Conservation (phyloP, 1,140 invertebrate genomes). For the Saxidomus purpurata region DNA sequence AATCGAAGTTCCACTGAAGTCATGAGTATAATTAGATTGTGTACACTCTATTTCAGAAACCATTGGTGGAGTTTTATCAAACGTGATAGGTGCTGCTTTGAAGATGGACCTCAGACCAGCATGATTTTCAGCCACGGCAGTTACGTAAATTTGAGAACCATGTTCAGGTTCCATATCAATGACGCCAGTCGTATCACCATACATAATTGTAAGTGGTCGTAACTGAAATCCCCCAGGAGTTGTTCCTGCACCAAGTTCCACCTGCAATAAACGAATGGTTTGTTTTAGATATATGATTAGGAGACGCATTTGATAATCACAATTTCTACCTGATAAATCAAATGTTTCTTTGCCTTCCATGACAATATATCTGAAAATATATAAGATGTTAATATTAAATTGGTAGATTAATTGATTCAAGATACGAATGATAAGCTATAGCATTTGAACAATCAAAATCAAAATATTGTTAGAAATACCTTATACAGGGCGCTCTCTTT, state of each 20-base stretch:
- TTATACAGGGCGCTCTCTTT: neutral
- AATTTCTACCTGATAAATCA: too few relatives aligned
- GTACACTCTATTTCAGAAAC: conserved; percentile 17
- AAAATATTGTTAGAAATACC: too few relatives aligned
- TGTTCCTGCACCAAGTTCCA: conserved; percentile 62
- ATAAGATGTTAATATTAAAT: too few relatives aligned
- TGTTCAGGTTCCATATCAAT: conserved; percentile 53
- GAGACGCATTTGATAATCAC: too few relatives aligned
- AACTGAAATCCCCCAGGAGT: conserved; percentile 64
- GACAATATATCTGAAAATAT: too few relatives aligned
- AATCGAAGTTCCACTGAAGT: neutral
- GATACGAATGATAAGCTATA: too few relatives aligned
- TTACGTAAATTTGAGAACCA: conserved; percentile 47
- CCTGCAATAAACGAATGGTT: too few relatives aligned
- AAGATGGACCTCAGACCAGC: conserved; percentile 66
- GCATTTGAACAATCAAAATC: too few relatives aligned
- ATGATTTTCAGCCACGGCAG: conserved; percentile 62
- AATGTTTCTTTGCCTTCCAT: too few relatives aligned
- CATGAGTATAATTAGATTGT: neutral
- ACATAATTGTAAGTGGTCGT: conserved; percentile 17
- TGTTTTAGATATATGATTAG: too few relatives aligned
- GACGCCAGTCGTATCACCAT: conserved; percentile 1
- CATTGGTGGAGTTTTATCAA: conserved; percentile 63
- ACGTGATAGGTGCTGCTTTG: conserved; percentile 25
- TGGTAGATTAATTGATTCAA: too few relatives aligned